Conservation (phyloP, 1,140 invertebrate species). For the Drosophila arawakana region DNA sequence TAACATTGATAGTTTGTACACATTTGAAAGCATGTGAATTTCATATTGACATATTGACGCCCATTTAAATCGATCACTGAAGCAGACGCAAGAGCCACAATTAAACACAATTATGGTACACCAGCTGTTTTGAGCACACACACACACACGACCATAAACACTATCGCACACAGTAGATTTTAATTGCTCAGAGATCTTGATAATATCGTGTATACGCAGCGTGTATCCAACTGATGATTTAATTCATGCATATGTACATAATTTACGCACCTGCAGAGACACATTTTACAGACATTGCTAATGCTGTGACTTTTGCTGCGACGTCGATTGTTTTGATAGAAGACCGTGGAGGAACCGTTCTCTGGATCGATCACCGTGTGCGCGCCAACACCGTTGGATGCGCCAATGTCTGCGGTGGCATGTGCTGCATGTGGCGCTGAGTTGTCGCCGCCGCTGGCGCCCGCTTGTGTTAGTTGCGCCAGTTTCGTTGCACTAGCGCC, state of each 20-base stretch:
- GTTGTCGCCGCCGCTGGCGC: slow-evolving; percentile 39
- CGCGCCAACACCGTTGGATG: slow-evolving; percentile 48
- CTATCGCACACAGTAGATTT: not conserved
- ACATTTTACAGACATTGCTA: slow-evolving; percentile 76
- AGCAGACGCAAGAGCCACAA: slow-evolving; percentile 13
- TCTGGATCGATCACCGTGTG: slow-evolving; percentile 73
- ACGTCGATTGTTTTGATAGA: slow-evolving; percentile 80
- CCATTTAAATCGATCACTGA: slow-evolving; percentile 24
- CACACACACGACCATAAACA: slow-evolving; percentile 2
- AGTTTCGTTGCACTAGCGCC: slow-evolving; percentile 59
- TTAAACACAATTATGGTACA: slow-evolving; percentile 24
- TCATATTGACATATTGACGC: slow-evolving; percentile 12
- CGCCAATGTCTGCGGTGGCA: slow-evolving; percentile 41
- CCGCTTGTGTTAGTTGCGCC: slow-evolving; percentile 79
- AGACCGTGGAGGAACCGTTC: slow-evolving; percentile 76
- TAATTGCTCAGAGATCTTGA: not conserved
- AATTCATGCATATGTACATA: not conserved
- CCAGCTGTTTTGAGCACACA: slow-evolving; percentile 30
- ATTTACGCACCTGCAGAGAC: slow-evolving; percentile 77
- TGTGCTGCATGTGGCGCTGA: slow-evolving; percentile 32
- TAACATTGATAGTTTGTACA: not conserved
- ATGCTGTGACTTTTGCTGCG: slow-evolving; percentile 77
- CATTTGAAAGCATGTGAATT: not conserved
- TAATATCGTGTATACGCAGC: slow-evolving; percentile 52
- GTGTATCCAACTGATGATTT: not conserved